Conservation (phyloP, 30 jellyfish, hydroid and myxozoan genomes). For the Aurelia aurita complex sp. Pacific region DNA sequence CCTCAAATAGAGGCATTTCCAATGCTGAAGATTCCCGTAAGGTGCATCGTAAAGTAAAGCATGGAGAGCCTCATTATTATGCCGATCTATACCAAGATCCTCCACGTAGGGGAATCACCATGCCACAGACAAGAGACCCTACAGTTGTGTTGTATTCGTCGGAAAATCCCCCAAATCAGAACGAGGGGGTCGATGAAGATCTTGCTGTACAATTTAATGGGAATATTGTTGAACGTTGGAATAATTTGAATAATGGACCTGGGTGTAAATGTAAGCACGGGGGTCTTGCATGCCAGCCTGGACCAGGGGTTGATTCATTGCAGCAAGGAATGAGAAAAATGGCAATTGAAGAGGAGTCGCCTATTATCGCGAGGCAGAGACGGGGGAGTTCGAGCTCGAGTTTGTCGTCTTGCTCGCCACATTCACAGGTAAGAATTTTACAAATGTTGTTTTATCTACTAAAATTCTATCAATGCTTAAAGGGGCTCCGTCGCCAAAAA, state of each 20-base stretch:
- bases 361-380: constrained; percentile 55
- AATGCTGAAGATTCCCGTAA: constrained; percentile 52
- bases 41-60: constrained; percentile 70
- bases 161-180: constrained; percentile 54
- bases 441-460: too few relatives aligned
- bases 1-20: constrained; percentile 4
- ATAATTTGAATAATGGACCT: constrained; percentile 1
- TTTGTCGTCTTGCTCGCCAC: constrained; percentile 85
- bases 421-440: constrained; percentile 20
- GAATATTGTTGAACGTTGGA: constrained; percentile 62
- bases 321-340: constrained; percentile 48
- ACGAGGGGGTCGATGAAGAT: constrained; percentile 52
- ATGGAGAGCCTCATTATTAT: constrained; percentile 72
- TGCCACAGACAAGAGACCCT: constrained; percentile 74
- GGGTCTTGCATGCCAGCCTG: constrained; percentile 1
- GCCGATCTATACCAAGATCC: constrained; percentile 83
- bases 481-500: too few relatives aligned
- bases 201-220: constrained; percentile 35
- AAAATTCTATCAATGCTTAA: too few relatives aligned
- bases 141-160: constrained; percentile 47
- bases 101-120: constrained; percentile 73
- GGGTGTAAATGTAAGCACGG: constrained; percentile 55
- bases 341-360: constrained; percentile 37
- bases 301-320: constrained; percentile 22
- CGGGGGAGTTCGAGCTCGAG: constrained; percentile 91